Percentiles rank a stretch among this genome's conserved stretches.
Conservation (phyloP, 2,797 vertebrate genomes). For the Hemitrygon akajei region DNA sequence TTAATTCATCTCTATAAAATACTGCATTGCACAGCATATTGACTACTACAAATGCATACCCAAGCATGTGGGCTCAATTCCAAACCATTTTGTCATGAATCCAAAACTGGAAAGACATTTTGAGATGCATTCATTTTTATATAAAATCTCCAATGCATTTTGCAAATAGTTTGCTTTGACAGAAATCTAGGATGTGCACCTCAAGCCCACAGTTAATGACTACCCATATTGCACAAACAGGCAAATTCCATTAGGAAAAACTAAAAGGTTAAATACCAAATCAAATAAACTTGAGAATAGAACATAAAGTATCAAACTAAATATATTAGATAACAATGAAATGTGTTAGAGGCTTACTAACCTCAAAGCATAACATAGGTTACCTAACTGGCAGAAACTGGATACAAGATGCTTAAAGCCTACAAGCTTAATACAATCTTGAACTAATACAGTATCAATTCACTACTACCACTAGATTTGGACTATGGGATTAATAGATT, state of each 20-base stretch:
- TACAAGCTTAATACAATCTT: neutral
- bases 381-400: neutral
- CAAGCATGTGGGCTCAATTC: neutral
- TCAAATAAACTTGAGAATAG: neutral
- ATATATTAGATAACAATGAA: neutral
- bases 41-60: constrained; percentile 1
- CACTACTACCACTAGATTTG: neutral
- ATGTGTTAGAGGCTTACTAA: neutral
- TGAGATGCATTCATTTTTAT: neutral
- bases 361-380: neutral
- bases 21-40: neutral
- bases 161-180: neutral
- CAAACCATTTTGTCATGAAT: neutral
- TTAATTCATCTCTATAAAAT: neutral
- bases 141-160: neutral
- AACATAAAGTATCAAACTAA: neutral
- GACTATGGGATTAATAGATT: no score
- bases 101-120: neutral
- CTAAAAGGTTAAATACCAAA: neutral
- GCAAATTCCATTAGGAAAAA: neutral
- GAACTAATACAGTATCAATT: neutral
- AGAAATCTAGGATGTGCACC: neutral
- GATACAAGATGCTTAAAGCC: neutral
- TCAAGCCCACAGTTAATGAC: neutral
- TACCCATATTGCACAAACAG: neutral